These are phyloP conservation scores for Darevskia mixta DNA, from an alignment of 2,797 vertebrate species.

Conservation along the genomic window DNA sequence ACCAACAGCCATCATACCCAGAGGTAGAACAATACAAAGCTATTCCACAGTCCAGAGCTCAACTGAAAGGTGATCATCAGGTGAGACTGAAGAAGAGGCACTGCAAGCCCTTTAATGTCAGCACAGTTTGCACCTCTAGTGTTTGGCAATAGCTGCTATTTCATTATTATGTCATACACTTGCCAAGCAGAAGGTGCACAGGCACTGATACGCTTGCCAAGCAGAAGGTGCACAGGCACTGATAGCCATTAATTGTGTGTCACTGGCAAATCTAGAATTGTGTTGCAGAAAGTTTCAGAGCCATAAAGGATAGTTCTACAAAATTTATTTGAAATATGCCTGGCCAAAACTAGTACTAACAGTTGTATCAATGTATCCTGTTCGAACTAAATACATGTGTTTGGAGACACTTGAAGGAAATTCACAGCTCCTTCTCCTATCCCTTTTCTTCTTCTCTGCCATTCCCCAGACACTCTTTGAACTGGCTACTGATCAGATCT, in stretches of 20 bases:
- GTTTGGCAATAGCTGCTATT: background rate
- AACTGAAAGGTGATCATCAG: no score
- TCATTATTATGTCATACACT: background rate
- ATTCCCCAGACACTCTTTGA: background rate
- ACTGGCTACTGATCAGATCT: slow-evolving; percentile 14
- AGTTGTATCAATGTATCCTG: background rate
- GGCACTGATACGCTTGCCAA: background rate
- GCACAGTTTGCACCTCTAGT: background rate
- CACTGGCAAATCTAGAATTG: background rate
- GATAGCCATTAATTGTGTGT: background rate
- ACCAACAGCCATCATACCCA: background rate
- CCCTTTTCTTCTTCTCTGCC: background rate
- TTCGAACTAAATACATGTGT: background rate
- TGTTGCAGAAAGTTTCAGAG: background rate
- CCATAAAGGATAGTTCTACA: background rate
- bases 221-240: background rate
- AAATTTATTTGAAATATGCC: background rate
- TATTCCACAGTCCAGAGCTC: background rate
- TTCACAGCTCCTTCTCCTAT: background rate
- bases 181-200: background rate
- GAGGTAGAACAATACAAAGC: background rate
- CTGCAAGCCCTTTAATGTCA: background rate
- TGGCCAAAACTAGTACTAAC: background rate
- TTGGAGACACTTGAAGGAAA: slow-evolving; percentile 9
- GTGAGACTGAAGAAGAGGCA: background rate